phyloP scores from a whole-genome alignment of 2,888 invertebrate species.

The Willowsia nigromaculata region DNA sequence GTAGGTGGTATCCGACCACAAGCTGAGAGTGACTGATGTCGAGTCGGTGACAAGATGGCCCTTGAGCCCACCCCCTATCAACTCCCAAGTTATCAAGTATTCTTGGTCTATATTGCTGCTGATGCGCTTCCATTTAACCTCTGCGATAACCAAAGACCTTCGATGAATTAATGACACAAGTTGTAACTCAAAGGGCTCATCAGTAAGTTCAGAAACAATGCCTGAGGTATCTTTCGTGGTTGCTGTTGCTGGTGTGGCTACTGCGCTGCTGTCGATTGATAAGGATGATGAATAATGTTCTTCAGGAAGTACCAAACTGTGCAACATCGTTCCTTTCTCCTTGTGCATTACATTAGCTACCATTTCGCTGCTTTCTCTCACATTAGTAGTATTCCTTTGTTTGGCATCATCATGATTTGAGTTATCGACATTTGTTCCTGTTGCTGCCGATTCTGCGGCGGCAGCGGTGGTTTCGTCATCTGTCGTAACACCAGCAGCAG shows the following conservation, averaged over 20 bases:
- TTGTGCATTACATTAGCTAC: neutral
- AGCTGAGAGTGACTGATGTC: slow-evolving; percentile 88
- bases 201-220: neutral
- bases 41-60: slow-evolving; percentile 91
- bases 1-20: slow-evolving; percentile 90
- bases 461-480: neutral
- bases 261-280: no score
- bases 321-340: neutral
- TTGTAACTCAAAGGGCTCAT: slow-evolving; percentile 84
- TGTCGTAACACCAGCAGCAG: neutral
- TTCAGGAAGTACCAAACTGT: neutral
- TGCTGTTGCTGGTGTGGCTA: no score
- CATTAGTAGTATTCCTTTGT: no score
- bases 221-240: no score
- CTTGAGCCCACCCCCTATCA: slow-evolving; percentile 89
- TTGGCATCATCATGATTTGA: neutral
- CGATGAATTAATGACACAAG: slow-evolving; percentile 87
- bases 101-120: slow-evolving; percentile 79
- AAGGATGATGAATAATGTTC: neutral
- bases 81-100: slow-evolving; percentile 91
- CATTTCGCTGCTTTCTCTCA: neutral
- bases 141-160: slow-evolving; percentile 85
- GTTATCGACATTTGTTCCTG: neutral
- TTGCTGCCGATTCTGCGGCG: neutral
- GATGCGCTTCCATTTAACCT: slow-evolving; percentile 85